Base-by-base conservation (phyloP, 2,888 invertebrate species). In the Cabera pusaria region DNA sequence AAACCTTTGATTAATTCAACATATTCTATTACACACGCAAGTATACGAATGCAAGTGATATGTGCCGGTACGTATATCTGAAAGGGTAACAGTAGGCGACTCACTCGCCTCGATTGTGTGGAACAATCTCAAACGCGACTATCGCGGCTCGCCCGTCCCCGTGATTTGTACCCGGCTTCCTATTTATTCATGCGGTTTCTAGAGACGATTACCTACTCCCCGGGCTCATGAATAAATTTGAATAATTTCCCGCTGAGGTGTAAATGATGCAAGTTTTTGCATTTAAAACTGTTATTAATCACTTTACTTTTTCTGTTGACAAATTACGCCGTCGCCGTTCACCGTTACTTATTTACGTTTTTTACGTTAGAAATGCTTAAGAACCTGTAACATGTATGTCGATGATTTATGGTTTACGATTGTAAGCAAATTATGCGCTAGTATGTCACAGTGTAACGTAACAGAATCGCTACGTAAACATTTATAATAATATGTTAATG, bases 231-330 rank as follows among this genome's bases (percentile, higher is more conserved):
- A 83, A 85, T 85, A 84, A 72, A 84, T 85, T 81, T 82, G 65
- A 82, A 85, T 85, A 85, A 84, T 82, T 73, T 67, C 68, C 62
- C 65, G 72, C 69, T 67, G 72, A 83, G 78, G 81, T 82, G 82
- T 79, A 79, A 85, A 83, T 78, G 81, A 81, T 82, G 83, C 81
- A 82, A 83, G 79, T 83, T 85, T 83, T 80, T 82, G 77, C 81
- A 81, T 83, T 81, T 73, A 72, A 79, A 80, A 80, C 72, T 63
- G 72, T 75, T 82, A 77, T 79, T 81, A 81, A 81, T 82, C 68
- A 67, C 69, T 77, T 73, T 64, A 69, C 54, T 68, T 72, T 70
- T 70, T 64, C 53, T 60, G 64, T 59, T 69, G 64, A 72, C 67
- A 73, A 75, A 76, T 70, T 67, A 64, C 53, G 42, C 38, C 47